Percentiles rank a stretch among this genome's conserved stretches.
These are phyloP conservation scores for Lophotriccus pileatus DNA, from an alignment of 2,797 vertebrate species.

Conservation along the genomic window DNA sequence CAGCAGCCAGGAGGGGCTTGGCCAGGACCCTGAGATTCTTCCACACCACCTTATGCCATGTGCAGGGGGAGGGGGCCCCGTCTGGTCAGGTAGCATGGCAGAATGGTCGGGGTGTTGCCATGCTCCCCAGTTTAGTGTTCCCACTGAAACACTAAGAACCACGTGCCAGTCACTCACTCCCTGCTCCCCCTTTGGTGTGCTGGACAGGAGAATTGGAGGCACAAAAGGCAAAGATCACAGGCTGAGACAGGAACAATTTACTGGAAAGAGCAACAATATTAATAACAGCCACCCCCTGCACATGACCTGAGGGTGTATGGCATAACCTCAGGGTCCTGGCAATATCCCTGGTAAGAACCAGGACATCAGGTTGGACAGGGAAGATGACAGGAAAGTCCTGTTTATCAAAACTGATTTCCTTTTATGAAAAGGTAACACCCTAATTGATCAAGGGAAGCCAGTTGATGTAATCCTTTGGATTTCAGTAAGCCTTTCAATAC, in stretches of 20 bases:
- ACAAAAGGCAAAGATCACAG: neutral
- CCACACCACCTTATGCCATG: neutral
- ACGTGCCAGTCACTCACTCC: neutral
- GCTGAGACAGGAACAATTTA: neutral
- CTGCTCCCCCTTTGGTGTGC: neutral
- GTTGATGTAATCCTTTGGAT: neutral
- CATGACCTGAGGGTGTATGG: neutral
- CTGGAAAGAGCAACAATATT: neutral
- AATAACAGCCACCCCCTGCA: neutral
- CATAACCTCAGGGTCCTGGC: neutral
- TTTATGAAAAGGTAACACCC: neutral
- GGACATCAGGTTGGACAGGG: neutral
- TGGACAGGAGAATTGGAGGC: neutral
- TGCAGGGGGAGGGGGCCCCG: neutral
- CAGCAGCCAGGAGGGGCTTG: neutral
- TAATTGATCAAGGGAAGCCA: neutral
- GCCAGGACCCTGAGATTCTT: neutral
- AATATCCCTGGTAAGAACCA: neutral
- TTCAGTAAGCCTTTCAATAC: neutral
- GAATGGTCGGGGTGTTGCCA: neutral
- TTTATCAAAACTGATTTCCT: neutral
- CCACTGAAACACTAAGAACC: neutral
- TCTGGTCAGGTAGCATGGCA: neutral
- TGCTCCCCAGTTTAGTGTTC: neutral
- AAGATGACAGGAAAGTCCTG: neutral